Conservation (phyloP, 2,113 vertebrate genomes). For the Rhizomys pruinosus region DNA sequence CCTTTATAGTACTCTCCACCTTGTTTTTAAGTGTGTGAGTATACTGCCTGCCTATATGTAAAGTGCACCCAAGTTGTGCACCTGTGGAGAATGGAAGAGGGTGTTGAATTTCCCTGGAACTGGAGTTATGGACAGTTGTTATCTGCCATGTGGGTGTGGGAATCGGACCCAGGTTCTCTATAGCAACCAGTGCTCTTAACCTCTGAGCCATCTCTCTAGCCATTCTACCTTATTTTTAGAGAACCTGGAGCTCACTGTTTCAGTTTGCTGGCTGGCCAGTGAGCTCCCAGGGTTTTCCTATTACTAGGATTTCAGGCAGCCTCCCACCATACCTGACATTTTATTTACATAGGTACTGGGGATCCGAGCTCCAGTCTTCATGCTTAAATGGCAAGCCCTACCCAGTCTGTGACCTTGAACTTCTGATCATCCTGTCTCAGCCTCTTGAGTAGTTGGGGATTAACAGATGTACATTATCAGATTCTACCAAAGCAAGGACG, state of each 20-base stretch:
- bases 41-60: too few species aligned
- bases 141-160: too few species aligned
- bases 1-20: too few species aligned
- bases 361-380: neutral
- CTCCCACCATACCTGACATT: neutral
- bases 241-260: neutral
- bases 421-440: neutral
- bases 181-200: too few species aligned
- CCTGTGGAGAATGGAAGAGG: too few species aligned
- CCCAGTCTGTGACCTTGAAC: neutral
- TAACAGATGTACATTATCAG: neutral
- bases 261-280: too few species aligned
- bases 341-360: neutral
- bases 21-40: too few species aligned
- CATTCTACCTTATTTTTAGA: neutral
- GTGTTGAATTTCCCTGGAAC: too few species aligned
- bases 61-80: too few species aligned
- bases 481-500: neutral
- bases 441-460: neutral
- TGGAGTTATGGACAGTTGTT: too few species aligned
- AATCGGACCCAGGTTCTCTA: too few species aligned
- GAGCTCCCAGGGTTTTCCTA: neutral
- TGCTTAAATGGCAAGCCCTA: neutral
- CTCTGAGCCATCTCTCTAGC: too few species aligned
- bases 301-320: neutral